Base-by-base conservation (phyloP, 2,113 vertebrate species). In the Sylvietta virens region DNA sequence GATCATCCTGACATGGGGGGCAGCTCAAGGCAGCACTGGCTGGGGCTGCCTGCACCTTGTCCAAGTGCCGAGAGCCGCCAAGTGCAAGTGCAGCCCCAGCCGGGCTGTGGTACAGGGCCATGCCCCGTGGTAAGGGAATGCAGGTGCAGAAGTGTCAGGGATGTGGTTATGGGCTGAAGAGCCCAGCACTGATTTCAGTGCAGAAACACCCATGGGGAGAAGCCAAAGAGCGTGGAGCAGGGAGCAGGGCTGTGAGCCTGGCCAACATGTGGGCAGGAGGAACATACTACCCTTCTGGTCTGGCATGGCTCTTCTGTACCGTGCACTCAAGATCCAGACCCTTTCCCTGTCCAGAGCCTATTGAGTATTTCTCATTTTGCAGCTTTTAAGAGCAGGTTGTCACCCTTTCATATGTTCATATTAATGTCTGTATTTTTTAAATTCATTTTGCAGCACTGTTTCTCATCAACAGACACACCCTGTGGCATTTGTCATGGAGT, bases 1-100 rank as follows among this genome's bases (percentile, higher is more conserved):
- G 31, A 31, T 13, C 31, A 35, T 16, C 21, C 19, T 1, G 4
- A 15, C 1, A 0, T 13, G n/a, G 18, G 12, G 33, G 30, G 12
- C 31, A 31, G 73, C 44, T 44, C 40, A 30, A 37, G 53, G 61
- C 44, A 67, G 44, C 21, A 3, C 57, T 72, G 50, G 61, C 44
- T 54, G 58, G 33, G 40, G 18, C 60, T 78, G 48, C 60, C 77
- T 33, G 21, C 54, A 40, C 24, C 57, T 50, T 28, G 37, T 72
- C 44, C 58, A 16, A 10, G 16, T 3, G 3, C 54, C 3, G 2
- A 61, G 65, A 37, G 27, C 65, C 89, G 70, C 28, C 3, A 1
- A 30, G 27, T 33, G 58, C 39, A 20, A 10, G 6, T 23, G 9
- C 53, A 81, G 42, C 37, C 17, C 54, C 1, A 4, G 20, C 7